These are phyloP conservation scores for Agonopterix alstromeriana DNA, from an alignment of 2,888 invertebrate species.

Conservation along the genomic window DNA sequence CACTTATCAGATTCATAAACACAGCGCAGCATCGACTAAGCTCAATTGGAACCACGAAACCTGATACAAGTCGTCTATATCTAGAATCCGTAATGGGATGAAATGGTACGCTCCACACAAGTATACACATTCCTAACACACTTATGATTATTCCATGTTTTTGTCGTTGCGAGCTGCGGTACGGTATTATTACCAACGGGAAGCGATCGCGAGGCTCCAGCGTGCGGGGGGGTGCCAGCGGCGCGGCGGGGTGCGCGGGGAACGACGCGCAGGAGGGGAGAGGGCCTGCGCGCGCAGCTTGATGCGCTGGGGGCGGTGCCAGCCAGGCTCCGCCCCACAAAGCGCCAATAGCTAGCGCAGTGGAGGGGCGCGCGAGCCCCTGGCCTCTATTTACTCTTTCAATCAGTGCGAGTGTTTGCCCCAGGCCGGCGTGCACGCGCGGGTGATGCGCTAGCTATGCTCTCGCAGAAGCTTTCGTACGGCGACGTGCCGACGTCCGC, in stretches of 20 bases:
- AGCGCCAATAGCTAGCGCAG: conserved; percentile 52
- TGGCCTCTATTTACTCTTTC: conserved; percentile 76
- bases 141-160: conserved; percentile 73
- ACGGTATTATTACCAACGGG: conserved; percentile 61
- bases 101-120: conserved; percentile 47
- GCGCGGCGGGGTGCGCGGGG: conserved; percentile 17
- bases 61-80: conserved; percentile 11
- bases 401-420: conserved; percentile 78
- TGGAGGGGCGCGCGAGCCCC: conserved; percentile 70
- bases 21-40: background rate
- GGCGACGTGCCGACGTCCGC: conserved; percentile 80
- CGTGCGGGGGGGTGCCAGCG: conserved; percentile 20
- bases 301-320: conserved; percentile 23
- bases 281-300: conserved; percentile 15
- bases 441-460: conserved; percentile 79
- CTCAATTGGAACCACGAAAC: conserved; percentile 9
- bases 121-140: conserved; percentile 64
- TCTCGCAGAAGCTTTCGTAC: conserved; percentile 83
- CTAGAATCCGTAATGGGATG: conserved; percentile 15
- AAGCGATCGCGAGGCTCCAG: conserved; percentile 10
- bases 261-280: conserved; percentile 5
- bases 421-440: conserved; percentile 75
- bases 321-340: conserved; percentile 47
- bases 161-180: conserved; percentile 67
- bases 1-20: too few species aligned